Evolutionary conservation across 2,888 invertebrate species (phyloP).

Genomic region (Apoda limacodes): DNA sequence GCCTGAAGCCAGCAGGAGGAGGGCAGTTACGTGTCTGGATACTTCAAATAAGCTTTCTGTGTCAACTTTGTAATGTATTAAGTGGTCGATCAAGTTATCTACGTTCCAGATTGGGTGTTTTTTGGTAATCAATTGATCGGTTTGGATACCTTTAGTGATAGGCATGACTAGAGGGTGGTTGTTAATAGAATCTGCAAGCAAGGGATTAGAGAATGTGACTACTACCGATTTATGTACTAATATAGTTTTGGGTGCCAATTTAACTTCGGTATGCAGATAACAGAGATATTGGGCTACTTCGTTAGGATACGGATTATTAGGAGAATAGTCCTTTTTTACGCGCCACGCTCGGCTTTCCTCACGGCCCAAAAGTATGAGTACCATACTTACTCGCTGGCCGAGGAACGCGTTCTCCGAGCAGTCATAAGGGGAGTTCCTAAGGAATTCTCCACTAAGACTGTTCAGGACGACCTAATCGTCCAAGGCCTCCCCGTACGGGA

Average conservation of each 20-base stretch:
- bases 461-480: too few species aligned
- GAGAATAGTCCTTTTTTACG: background rate
- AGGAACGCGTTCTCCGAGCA: too few species aligned
- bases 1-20: conserved; percentile 18
- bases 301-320: conserved; percentile 4
- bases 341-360: too few species aligned
- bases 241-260: conserved; percentile 6
- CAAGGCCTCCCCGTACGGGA: too few species aligned
- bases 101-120: too few species aligned
- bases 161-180: conserved; percentile 5
- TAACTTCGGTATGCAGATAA: too few species aligned
- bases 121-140: too few species aligned
- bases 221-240: conserved; percentile 11
- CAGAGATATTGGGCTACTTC: conserved; percentile 3
- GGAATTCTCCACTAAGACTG: too few species aligned
- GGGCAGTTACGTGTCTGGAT: conserved; percentile 9
- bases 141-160: too few species aligned
- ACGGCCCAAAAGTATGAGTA: too few species aligned
- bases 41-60: conserved; percentile 13
- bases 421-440: too few species aligned
- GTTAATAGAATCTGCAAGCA: background rate
- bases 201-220: conserved; percentile 7
- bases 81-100: conserved; percentile 2
- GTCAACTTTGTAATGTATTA: conserved; percentile 3
- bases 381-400: too few species aligned